These are phyloP conservation scores for Calcarius lapponicus DNA, from an alignment of 2,797 vertebrate species.

Conservation along the genomic window DNA sequence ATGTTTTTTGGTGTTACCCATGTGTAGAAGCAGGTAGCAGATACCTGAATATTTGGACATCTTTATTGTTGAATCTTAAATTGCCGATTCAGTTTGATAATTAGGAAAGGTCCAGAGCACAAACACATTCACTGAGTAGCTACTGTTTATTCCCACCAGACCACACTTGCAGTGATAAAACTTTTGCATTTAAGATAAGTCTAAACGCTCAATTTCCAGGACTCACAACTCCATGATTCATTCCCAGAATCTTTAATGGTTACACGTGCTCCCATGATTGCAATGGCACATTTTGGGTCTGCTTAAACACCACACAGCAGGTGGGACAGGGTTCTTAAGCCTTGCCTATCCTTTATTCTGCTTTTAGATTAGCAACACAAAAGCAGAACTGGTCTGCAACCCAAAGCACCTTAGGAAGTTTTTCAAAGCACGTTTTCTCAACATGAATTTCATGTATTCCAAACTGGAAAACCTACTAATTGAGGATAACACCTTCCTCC, in stretches of 20 bases:
- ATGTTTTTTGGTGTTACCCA: constrained; percentile 11
- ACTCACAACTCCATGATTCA: neutral
- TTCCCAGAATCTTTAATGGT: neutral
- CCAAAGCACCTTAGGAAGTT: neutral
- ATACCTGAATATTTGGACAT: constrained; percentile 58
- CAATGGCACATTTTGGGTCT: neutral
- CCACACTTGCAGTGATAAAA: neutral
- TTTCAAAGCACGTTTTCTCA: neutral
- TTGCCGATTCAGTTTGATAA: constrained; percentile 19
- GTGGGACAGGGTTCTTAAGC: neutral
- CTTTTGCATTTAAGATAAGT: neutral
- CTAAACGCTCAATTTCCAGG: neutral
- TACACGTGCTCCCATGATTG: neutral
- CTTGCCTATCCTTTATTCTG: neutral
- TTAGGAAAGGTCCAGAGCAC: neutral
- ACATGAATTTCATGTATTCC: neutral
- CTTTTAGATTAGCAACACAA: neutral
- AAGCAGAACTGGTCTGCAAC: neutral
- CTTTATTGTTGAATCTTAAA: constrained; percentile 46
- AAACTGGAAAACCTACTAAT: neutral
- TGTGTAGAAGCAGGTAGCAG: constrained; percentile 38
- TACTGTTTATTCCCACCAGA: neutral
- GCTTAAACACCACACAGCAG: neutral
- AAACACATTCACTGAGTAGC: neutral
- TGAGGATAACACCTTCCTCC: neutral